Evolutionary conservation across 2,113 vertebrate species (phyloP), one percentile per base, ranked within the genome.

Genomic region (Lynx canadensis): DNA sequence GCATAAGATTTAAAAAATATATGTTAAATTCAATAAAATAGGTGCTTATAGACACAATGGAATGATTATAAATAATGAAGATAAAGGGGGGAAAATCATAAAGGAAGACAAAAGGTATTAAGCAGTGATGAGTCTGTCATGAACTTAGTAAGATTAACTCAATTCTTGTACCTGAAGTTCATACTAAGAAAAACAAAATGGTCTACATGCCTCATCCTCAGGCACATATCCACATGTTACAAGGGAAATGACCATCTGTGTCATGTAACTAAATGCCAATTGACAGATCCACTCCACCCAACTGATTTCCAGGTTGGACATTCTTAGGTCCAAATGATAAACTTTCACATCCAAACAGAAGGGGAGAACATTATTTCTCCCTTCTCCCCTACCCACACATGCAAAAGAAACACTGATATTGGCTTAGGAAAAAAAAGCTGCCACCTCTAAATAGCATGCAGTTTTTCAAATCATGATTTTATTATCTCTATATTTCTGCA

Each of bases 381-480:
- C 29, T 80, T 65, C 27, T 55, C 25, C 45, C 10, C 48, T 19
- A 4, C 3, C 23, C 4, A 23, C 29, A 33, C 36, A 66, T 31
- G 9, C 38, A 65, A 50, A 82, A 71, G 6, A n/a, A 87, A 82
- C 29, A 79, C 48, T 50, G 76, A 79, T 33, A 79, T 8, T 79
- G 45, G 29, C 74, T 48, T 78, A 78, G 74, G 93, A 3, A 50
- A 29, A 94, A 89, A 57, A 66, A 79, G 12, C 19, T 93, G 38
- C 23, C 12, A 68, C 38, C 25, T 66, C 68, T 84, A 41, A 91
- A 79, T 36, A 63, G 55, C 12, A 69, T 25, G 25, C 36, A 74
- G 10, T 21, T 96, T 83, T 85, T 86, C 81, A 83, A 86, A 79
- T 89, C 57, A 21, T 52, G 45, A 60, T 69, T 97, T 96, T 96